Evolutionary conservation across 2,113 vertebrate species (phyloP).

Genomic region (Stictonetta naevosa): DNA sequence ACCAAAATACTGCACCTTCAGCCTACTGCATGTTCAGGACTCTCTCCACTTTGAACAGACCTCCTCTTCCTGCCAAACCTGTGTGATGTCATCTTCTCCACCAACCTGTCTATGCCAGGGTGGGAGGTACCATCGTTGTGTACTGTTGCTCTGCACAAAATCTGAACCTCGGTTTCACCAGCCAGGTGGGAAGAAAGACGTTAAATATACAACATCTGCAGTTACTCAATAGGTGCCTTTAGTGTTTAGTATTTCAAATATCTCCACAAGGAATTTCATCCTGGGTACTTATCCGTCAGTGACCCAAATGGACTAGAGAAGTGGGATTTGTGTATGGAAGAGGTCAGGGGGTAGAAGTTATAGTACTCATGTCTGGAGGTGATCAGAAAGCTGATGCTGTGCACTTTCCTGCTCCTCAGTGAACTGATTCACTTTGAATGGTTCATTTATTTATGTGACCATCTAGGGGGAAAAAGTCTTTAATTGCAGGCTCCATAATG

Average conservation of each 20-base stretch:
- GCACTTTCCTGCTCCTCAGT: conserved; percentile 59
- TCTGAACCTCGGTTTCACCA: background rate
- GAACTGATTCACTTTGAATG: conserved; percentile 69
- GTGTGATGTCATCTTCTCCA: background rate
- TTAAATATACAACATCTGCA: background rate
- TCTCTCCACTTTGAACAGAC: background rate
- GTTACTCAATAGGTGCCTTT: background rate
- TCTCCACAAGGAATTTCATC: conserved; percentile 40
- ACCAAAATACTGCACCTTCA: background rate
- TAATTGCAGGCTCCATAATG: conserved; percentile 71
- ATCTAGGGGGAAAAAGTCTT: conserved; percentile 70
- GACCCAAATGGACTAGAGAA: conserved; percentile 43
- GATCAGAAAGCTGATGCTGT: conserved; percentile 48
- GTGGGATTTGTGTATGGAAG: background rate
- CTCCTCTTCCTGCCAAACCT: background rate
- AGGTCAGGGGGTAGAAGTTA: conserved; percentile 16
- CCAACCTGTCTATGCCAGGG: background rate
- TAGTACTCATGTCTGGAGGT: background rate
- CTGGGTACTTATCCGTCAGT: background rate
- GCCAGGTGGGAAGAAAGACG: background rate
- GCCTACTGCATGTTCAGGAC: background rate
- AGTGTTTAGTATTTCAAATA: conserved; percentile 8
- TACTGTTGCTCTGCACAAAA: background rate
- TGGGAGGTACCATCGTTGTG: background rate
- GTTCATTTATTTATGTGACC: conserved; percentile 74